These are phyloP conservation scores for Achroia grisella DNA, from an alignment of 1,140 invertebrate genomes.

Conservation along the genomic window DNA sequence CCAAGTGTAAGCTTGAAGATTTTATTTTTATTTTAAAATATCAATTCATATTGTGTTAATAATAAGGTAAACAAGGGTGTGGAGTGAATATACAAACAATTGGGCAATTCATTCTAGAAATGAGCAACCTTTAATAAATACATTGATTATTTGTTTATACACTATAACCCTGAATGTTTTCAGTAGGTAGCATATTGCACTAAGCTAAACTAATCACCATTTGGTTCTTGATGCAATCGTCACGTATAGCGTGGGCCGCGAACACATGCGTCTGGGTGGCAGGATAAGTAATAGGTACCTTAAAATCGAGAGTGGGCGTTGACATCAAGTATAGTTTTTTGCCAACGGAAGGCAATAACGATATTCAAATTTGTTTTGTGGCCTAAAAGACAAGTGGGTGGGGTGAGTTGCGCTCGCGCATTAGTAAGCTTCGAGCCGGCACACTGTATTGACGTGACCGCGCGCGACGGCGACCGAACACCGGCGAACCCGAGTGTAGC, in stretches of 20 bases:
- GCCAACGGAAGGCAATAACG: slow-evolving; percentile 55
- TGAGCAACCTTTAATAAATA: too few relatives aligned
- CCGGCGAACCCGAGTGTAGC: slow-evolving; percentile 51
- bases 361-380: slow-evolving; percentile 45
- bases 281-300: slow-evolving; percentile 19
- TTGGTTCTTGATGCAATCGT: slow-evolving; percentile 16
- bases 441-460: slow-evolving; percentile 46
- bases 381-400: slow-evolving; percentile 21
- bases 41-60: too few relatives aligned
- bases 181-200: not conserved
- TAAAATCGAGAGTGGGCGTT: slow-evolving; percentile 50
- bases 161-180: too few relatives aligned
- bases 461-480: slow-evolving; percentile 25
- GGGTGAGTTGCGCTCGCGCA: slow-evolving; percentile 5
- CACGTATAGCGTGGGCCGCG: slow-evolving; percentile 36
- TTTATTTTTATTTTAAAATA: too few relatives aligned
- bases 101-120: too few relatives aligned
- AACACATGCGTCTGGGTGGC: slow-evolving; percentile 34
- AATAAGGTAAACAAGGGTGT: too few relatives aligned
- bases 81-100: too few relatives aligned
- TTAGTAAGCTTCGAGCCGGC: slow-evolving; percentile 52
- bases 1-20: too few relatives aligned
- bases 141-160: too few relatives aligned
- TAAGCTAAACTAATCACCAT: slow-evolving; percentile 6
- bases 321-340: slow-evolving; percentile 62